Conservation (phyloP, 2,113 vertebrate species). For the Vidua chalybeata region DNA sequence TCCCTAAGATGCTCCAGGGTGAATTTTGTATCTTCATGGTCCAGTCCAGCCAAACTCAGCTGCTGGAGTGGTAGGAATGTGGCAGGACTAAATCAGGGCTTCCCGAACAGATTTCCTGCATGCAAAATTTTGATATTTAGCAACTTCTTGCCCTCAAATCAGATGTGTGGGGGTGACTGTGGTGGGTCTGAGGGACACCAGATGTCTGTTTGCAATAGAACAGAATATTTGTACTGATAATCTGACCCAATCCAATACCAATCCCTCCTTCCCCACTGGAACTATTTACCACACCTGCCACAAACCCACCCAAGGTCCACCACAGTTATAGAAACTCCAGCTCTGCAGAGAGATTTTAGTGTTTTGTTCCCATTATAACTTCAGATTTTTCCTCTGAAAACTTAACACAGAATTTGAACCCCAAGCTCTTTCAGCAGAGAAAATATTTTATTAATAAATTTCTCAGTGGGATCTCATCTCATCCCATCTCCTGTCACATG, state of each 20-base stretch:
- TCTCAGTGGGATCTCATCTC: neutral
- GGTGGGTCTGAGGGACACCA: neutral
- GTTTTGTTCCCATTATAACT: neutral
- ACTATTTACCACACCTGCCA: neutral
- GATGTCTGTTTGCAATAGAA: neutral
- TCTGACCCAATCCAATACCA: neutral
- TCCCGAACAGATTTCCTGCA: neutral
- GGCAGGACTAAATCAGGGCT: neutral
- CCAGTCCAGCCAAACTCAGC: neutral
- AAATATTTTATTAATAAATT: neutral
- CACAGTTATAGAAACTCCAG: rapidly evolving
- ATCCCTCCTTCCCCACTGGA: neutral
- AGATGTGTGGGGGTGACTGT: rapidly evolving
- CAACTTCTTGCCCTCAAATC: neutral
- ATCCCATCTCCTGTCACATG: neutral
- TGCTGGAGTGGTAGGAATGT: neutral
- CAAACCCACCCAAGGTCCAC: neutral
- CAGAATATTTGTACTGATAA: neutral
- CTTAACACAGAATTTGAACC: neutral
- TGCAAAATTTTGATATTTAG: neutral
- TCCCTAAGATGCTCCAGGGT: neutral
- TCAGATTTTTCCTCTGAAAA: neutral
- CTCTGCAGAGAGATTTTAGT: neutral
- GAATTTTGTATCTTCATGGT: neutral
- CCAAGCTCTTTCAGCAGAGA: neutral